Conservation (phyloP, 2,888 invertebrate genomes). For the Julus scandinavius region DNA sequence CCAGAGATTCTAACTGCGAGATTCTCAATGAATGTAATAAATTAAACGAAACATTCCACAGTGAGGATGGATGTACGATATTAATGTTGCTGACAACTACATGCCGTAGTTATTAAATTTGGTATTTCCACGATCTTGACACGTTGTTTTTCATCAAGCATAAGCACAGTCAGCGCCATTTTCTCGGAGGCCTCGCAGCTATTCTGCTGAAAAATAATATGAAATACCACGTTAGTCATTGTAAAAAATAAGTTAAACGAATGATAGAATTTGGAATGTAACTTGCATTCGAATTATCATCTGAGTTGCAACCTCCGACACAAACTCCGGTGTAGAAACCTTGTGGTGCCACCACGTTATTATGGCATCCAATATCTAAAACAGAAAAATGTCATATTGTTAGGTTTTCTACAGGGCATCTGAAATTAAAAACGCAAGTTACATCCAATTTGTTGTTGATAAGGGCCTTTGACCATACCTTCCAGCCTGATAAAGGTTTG, state of each 20-base stretch:
- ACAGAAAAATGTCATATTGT: not conserved
- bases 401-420: too few species aligned
- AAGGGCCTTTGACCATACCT: not conserved
- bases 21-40: too few species aligned
- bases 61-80: not conserved
- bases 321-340: slow-evolving; percentile 17
- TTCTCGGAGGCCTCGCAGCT: slow-evolving; percentile 7
- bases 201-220: not conserved
- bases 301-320: not conserved
- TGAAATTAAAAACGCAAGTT: too few species aligned
- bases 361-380: not conserved
- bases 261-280: not conserved
- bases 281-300: not conserved
- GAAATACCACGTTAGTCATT: too few species aligned
- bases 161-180: not conserved
- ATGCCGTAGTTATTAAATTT: not conserved
- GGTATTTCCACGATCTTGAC: not conserved
- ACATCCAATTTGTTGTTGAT: too few species aligned
- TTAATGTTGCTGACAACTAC: slow-evolving; percentile 7
- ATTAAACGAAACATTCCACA: too few species aligned
- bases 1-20: too few species aligned
- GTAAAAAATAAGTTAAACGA: not conserved
- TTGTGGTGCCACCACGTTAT: not conserved
- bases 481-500: not conserved
- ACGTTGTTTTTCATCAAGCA: not conserved